Conservation (phyloP, 2,888 invertebrate species). For the Pollenia amentaria region DNA sequence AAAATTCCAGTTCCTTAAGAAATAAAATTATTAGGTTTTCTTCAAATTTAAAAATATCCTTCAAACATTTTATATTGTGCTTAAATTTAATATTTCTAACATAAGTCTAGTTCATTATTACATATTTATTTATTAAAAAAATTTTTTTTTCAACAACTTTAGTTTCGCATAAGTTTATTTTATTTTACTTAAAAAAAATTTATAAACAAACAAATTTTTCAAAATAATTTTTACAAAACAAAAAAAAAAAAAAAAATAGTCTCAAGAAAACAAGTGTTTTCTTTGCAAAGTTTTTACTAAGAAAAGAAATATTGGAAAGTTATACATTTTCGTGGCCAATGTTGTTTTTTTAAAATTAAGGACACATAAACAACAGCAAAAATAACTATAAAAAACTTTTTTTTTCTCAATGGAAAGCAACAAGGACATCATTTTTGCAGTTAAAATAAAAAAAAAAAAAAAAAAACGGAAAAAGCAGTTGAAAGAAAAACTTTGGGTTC, state of each 20-base stretch:
- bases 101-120: no score
- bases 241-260: background rate
- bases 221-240: background rate
- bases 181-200: background rate
- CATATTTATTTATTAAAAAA: no score
- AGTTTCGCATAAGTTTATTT: no score
- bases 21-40: no score
- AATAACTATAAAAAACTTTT: background rate
- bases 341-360: slow-evolving; percentile 10
- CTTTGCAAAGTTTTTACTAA: background rate
- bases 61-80: no score
- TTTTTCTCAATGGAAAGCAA: background rate
- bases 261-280: slow-evolving; percentile 23
- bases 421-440: background rate
- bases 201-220: background rate
- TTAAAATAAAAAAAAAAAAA: slow-evolving; percentile 1
- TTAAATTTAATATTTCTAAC: no score
- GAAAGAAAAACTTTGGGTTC: background rate
- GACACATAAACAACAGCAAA: background rate
- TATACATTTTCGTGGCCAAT: slow-evolving; percentile 48
- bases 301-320: slow-evolving; percentile 15
- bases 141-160: no score
- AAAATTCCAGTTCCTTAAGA: background rate
- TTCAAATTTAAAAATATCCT: no score
- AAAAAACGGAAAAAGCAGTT: background rate